These are phyloP conservation scores for Oxystoma pomonae DNA, from an alignment of 2,888 invertebrate species.

Conservation along the genomic window DNA sequence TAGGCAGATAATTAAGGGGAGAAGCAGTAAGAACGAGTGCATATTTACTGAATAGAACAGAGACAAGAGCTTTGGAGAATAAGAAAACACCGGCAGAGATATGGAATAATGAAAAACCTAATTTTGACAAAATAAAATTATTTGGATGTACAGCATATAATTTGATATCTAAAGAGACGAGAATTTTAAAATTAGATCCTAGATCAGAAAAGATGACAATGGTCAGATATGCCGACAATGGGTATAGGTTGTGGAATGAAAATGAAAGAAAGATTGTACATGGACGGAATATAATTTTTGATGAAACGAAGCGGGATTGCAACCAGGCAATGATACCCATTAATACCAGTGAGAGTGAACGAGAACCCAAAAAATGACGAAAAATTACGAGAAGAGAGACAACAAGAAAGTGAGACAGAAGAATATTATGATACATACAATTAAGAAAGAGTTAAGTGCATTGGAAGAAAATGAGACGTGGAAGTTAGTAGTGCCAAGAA, in stretches of 20 bases:
- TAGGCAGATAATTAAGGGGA: conserved; percentile 18
- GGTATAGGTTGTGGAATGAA: conserved; percentile 20
- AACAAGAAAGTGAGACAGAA: neutral
- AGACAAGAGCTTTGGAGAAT: conserved; percentile 26
- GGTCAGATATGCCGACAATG: conserved; percentile 24
- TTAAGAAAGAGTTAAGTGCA: neutral
- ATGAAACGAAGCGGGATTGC: neutral
- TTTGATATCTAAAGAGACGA: conserved; percentile 25
- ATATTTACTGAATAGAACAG: conserved; percentile 16
- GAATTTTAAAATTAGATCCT: conserved; percentile 31
- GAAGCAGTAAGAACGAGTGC: conserved; percentile 18
- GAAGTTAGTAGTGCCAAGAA: neutral
- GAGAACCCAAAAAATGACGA: neutral
- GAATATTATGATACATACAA: conserved; percentile 13
- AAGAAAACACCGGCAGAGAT: conserved; percentile 24
- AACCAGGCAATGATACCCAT: neutral
- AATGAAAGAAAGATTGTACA: conserved; percentile 10
- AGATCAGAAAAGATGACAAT: conserved; percentile 28
- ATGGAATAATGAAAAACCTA: conserved; percentile 31
- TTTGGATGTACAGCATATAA: conserved; percentile 34
- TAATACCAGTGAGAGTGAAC: neutral
- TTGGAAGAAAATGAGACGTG: conserved; percentile 1
- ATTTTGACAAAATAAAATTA: conserved; percentile 31
- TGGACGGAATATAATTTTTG: conserved; percentile 22
- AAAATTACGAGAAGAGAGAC: neutral